These are phyloP conservation scores for Cyclura pinguis DNA, from an alignment of 2,797 vertebrate species.

Conservation along the genomic window DNA sequence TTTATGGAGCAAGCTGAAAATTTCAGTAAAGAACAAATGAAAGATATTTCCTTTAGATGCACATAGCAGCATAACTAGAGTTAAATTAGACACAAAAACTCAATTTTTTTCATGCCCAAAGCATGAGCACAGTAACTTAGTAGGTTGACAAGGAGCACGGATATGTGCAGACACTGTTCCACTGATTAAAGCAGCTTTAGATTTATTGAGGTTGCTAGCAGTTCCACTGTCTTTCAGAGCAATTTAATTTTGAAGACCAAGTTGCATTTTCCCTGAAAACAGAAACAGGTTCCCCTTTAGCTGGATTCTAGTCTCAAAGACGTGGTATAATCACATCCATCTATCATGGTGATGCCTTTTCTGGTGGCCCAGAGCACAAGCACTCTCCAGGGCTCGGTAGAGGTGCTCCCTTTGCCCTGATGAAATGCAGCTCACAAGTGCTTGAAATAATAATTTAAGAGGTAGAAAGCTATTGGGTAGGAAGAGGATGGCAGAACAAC, in stretches of 20 bases:
- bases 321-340: neutral
- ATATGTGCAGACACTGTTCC: neutral
- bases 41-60: neutral
- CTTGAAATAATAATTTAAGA: neutral
- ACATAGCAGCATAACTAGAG: neutral
- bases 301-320: neutral
- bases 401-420: neutral
- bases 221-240: neutral
- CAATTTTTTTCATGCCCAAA: neutral
- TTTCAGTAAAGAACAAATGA: neutral
- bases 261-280: neutral
- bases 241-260: neutral
- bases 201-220: neutral
- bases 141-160: neutral
- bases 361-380: neutral
- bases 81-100: neutral
- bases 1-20: neutral
- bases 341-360: neutral
- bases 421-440: neutral
- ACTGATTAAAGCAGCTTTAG: slow-evolving; percentile 4
- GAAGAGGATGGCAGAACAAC: neutral
- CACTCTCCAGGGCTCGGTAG: neutral
- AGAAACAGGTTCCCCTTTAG: neutral
- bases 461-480: too few relatives aligned
- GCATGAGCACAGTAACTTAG: neutral